Percentiles rank a stretch among this genome's conserved stretches.
These are phyloP conservation scores for Rotaria macrura DNA, from an alignment of 2,888 invertebrate species.

Conservation along the genomic window DNA sequence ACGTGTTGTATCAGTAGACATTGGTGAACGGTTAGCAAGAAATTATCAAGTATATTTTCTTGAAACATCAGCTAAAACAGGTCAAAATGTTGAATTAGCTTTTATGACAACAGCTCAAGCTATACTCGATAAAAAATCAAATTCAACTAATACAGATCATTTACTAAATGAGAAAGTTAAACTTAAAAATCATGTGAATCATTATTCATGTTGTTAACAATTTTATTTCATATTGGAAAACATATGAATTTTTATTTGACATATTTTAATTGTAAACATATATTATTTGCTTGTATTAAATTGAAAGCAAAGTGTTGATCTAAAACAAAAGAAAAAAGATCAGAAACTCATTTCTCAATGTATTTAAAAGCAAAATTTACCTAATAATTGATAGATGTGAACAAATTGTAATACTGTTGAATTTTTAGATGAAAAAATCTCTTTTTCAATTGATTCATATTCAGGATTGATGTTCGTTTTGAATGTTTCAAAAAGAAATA, in stretches of 20 bases:
- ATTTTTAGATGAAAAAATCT: not conserved
- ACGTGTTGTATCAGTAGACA: slow-evolving; percentile 68
- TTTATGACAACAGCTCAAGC: slow-evolving; percentile 70
- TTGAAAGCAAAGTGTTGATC: not conserved
- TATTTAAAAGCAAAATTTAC: not conserved
- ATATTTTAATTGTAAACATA: slow-evolving; percentile 18
- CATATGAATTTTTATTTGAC: not conserved
- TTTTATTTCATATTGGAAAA: too few species aligned
- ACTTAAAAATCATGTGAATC: not conserved
- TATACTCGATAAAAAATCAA: not conserved
- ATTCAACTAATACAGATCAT: not conserved
- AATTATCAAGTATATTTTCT: slow-evolving; percentile 84
- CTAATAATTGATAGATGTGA: not conserved
- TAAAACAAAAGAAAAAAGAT: not conserved
- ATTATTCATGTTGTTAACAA: not conserved
- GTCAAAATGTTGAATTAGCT: slow-evolving; percentile 82
- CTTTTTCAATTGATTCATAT: not conserved
- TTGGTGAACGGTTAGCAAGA: slow-evolving; percentile 77
- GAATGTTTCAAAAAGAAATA: not conserved
- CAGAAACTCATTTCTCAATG: too few species aligned
- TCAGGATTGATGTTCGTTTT: not conserved
- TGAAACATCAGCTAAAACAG: slow-evolving; percentile 94
- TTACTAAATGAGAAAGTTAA: not conserved
- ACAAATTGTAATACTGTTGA: not conserved
- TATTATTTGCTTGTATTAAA: slow-evolving; percentile 2